Evolutionary conservation across 2,797 vertebrate species (phyloP).

Genomic region (Tokudaia tokunoshimensis): DNA sequence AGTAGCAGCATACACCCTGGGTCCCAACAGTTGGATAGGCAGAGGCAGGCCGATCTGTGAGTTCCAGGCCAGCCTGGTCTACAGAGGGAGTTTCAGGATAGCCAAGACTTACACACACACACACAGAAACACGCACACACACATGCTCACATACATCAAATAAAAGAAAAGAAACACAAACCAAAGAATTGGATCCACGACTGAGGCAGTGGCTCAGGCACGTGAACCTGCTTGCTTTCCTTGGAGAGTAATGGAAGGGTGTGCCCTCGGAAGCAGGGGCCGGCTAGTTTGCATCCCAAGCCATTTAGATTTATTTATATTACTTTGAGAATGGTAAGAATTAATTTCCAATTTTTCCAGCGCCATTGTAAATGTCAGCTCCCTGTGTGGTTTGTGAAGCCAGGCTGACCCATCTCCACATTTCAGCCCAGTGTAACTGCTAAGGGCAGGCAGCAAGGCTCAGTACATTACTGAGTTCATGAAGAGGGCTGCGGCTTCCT

Average conservation of each 20-base stretch:
- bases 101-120: background rate
- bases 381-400: background rate
- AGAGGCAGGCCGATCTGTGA: background rate
- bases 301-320: background rate
- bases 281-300: background rate
- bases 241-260: background rate
- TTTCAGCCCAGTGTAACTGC: background rate
- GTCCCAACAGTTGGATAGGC: background rate
- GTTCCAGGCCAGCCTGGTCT: background rate
- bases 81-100: background rate
- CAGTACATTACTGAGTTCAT: too few species aligned
- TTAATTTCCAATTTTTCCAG: background rate
- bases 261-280: background rate
- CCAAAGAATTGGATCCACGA: background rate
- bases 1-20: background rate
- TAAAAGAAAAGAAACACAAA: background rate
- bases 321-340: slow-evolving; percentile 19
- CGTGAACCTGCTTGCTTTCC: background rate
- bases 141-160: background rate
- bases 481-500: background rate
- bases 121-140: background rate
- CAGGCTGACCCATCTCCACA: background rate
- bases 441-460: background rate
- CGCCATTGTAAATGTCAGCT: background rate
- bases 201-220: background rate